Percentiles rank a stretch among this genome's conserved stretches.
Evolutionary conservation across 2,113 vertebrate species (phyloP).

Genomic region (Oenanthe oenanthe): DNA sequence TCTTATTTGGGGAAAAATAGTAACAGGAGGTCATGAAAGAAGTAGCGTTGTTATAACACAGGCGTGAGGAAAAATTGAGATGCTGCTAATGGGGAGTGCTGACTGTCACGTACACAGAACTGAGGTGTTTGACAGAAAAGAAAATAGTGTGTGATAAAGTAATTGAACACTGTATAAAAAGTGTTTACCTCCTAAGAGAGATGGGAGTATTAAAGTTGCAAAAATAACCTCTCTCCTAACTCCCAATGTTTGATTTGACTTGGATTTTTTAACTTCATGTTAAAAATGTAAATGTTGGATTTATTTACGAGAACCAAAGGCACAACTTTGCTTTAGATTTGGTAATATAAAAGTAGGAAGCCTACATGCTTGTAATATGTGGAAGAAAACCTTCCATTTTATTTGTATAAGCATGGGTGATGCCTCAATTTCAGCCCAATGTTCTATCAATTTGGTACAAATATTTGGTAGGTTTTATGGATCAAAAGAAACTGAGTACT

Average conservation of each 20-base stretch:
- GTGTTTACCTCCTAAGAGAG: not conserved
- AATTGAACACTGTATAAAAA: not conserved
- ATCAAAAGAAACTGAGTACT: not conserved
- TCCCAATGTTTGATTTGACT: not conserved
- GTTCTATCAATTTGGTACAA: not conserved
- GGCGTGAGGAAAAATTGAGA: not conserved
- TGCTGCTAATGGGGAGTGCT: not conserved
- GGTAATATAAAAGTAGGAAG: not conserved
- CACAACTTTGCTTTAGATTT: not conserved
- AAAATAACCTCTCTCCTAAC: not conserved
- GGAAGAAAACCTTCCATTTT: not conserved
- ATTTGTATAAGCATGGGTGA: not conserved
- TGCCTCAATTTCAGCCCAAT: not conserved
- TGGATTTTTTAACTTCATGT: not conserved
- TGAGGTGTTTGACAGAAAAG: not conserved
- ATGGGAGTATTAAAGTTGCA: not conserved
- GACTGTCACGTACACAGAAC: not conserved
- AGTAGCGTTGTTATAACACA: not conserved
- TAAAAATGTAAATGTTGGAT: not conserved
- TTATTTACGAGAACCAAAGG: not conserved
- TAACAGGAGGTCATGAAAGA: accelerated
- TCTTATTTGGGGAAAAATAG: not conserved
- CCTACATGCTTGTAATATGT: not conserved
- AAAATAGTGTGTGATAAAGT: not conserved
- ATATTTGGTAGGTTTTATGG: not conserved